These are phyloP conservation scores for Chelonus insularis DNA, from an alignment of 1,140 invertebrate genomes.

Conservation along the genomic window DNA sequence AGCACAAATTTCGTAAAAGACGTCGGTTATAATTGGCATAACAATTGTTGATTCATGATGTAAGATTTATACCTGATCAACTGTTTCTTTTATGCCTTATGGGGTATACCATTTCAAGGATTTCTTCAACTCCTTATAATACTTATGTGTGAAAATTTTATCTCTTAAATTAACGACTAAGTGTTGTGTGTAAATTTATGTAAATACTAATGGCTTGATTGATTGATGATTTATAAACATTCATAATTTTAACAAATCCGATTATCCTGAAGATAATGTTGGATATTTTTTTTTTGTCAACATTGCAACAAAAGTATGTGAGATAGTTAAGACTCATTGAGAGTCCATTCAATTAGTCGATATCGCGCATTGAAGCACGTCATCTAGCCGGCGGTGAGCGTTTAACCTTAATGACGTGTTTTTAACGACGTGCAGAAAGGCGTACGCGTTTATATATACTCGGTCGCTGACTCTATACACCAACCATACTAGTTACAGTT, in stretches of 20 bases:
- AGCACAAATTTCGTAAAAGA: no score
- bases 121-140: no score
- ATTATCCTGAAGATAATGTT: no score
- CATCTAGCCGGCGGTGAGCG: constrained; percentile 36
- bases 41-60: no score
- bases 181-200: neutral
- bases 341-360: constrained; percentile 13
- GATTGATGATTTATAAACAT: no score
- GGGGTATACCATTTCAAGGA: no score
- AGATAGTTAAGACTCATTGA: constrained; percentile 5
- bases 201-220: no score
- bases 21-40: no score
- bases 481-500: constrained; percentile 2
- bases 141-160: neutral
- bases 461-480: constrained; percentile 30
- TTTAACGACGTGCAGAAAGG: constrained; percentile 52
- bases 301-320: neutral
- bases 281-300: neutral
- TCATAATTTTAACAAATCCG: no score
- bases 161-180: neutral
- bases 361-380: constrained; percentile 15
- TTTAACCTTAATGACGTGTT: constrained; percentile 60
- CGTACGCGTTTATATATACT: constrained; percentile 43
- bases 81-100: no score
- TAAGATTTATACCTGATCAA: no score